Base-by-base conservation (phyloP, 1,140 invertebrate species). In the Diuraphis noxia region DNA sequence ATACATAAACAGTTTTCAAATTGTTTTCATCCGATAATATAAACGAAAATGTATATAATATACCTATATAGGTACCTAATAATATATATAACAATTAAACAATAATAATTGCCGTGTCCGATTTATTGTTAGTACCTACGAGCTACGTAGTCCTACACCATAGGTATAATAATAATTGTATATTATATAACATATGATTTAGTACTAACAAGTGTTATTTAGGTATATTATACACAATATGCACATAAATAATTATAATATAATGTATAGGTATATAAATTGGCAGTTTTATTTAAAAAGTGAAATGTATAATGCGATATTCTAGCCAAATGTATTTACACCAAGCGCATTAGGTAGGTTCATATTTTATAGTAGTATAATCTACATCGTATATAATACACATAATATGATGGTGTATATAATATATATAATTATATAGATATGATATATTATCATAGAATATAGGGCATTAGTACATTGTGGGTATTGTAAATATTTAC, bases 211-310 rank as follows among this genome's bases (percentile, higher is more conserved):
- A 19, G 19, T 6, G 19, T 79, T 19, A 23, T 36, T 36, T 34
- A 34, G 41, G 43, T 17, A 49, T 79, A 79, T 40, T 81, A 30
- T 25, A 38, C 23, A 81, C 36, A 81, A 81, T 81, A 40, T 9
- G 36, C 36, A 21, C 23, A 81, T 81, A 81, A 25, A 81, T 25
- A 40, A 25, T 81, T 81, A 38, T 23, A 3, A 79, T 10, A 79
- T 38, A 36, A 36, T 0, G 36, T 81, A 81, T 40, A 38, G 2
- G 34, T 79, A 81, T n/a, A 77, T 40, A 38, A 38, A 8, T 81
- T 9, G 82, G 82, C 82, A 84, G 82, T 84, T 84, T 84, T 43
- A 84, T 84, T 84, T 84, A 43, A n/a, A 63, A 13, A 72, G 41
- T 41, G 82, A 43, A 17, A 46, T 19, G 30, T 43, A 13, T 21